These are phyloP conservation scores for Strigamia transsilvanica DNA, from an alignment of 2,888 invertebrate species.

Conservation along the genomic window DNA sequence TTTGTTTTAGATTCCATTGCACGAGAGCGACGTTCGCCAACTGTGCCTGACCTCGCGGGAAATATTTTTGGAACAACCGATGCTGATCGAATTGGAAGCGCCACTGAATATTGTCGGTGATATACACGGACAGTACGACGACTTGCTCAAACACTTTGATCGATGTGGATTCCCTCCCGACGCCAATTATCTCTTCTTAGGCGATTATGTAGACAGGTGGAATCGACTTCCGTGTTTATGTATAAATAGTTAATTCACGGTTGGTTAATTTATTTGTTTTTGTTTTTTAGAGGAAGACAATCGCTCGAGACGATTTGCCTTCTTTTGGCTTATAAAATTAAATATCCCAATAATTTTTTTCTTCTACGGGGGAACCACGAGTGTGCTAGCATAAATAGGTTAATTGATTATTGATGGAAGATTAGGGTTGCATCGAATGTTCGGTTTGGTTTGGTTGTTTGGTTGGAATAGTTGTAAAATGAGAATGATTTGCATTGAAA, in stretches of 20 bases:
- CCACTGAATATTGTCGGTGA: constrained; percentile 69
- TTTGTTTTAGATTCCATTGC: constrained; percentile 57
- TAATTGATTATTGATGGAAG: too few relatives aligned
- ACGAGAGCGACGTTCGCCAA: constrained; percentile 65
- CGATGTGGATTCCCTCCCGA: constrained; percentile 68
- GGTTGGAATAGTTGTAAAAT: too few relatives aligned
- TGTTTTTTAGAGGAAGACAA: constrained; percentile 65
- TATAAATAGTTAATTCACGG: too few relatives aligned
- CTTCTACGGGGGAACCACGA: constrained; percentile 69
- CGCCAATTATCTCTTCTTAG: constrained; percentile 68
- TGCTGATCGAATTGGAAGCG: constrained; percentile 66
- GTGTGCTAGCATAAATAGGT: constrained; percentile 69
- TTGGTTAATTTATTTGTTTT: not conserved
- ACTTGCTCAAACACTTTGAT: constrained; percentile 67
- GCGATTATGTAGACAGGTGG: constrained; percentile 69
- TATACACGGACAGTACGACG: constrained; percentile 68
- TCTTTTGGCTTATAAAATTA: constrained; percentile 68
- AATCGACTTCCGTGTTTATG: too few relatives aligned
- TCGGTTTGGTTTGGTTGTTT: too few relatives aligned
- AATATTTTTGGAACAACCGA: constrained; percentile 67
- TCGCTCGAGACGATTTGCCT: constrained; percentile 68
- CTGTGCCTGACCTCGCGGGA: constrained; percentile 65
- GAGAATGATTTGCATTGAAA: too few relatives aligned
- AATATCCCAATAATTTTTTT: constrained; percentile 70
- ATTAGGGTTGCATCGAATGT: too few relatives aligned